Conservation (phyloP, 2,113 vertebrate genomes). For the Miniopterus natalensis region DNA sequence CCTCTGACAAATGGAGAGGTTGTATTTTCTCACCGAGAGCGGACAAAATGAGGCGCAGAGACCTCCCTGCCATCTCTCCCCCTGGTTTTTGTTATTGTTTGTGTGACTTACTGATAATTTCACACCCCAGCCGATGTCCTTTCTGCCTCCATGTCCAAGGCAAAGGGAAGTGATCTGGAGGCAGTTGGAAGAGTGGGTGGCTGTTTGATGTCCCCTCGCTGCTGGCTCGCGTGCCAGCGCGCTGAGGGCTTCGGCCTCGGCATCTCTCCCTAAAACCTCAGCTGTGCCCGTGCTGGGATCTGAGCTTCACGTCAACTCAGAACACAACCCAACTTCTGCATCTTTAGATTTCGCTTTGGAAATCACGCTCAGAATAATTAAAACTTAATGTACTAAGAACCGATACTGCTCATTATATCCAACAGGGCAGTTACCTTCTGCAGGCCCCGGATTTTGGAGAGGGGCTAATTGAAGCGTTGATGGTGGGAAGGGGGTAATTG, state of each 20-base stretch:
- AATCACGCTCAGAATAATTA: constrained; percentile 88
- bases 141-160: constrained; percentile 68
- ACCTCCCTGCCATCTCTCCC: constrained; percentile 82
- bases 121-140: constrained; percentile 75
- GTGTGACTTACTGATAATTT: constrained; percentile 54
- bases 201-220: constrained; percentile 49
- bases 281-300: constrained; percentile 2
- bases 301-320: constrained; percentile 28
- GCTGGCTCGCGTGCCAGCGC: constrained; percentile 46
- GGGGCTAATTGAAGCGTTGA: constrained; percentile 95
- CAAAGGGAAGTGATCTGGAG: constrained; percentile 78
- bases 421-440: constrained; percentile 87
- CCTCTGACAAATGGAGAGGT: constrained; percentile 90
- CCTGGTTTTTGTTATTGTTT: constrained; percentile 82
- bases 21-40: constrained; percentile 87
- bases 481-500: constrained; percentile 94
- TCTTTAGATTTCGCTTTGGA: constrained; percentile 85
- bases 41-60: constrained; percentile 83
- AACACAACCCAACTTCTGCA: constrained; percentile 76
- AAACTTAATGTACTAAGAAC: constrained; percentile 91
- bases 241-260: constrained; percentile 77
- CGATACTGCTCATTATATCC: constrained; percentile 87
- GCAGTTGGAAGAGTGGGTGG: constrained; percentile 46
- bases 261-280: constrained; percentile 28
- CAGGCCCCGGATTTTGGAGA: constrained; percentile 91